A percentile compares a stretch with the other conserved stretches of the same genome.
These are phyloP conservation scores for Metaphire vulgaris DNA, from an alignment of 1,140 invertebrate species.

Conservation along the genomic window DNA sequence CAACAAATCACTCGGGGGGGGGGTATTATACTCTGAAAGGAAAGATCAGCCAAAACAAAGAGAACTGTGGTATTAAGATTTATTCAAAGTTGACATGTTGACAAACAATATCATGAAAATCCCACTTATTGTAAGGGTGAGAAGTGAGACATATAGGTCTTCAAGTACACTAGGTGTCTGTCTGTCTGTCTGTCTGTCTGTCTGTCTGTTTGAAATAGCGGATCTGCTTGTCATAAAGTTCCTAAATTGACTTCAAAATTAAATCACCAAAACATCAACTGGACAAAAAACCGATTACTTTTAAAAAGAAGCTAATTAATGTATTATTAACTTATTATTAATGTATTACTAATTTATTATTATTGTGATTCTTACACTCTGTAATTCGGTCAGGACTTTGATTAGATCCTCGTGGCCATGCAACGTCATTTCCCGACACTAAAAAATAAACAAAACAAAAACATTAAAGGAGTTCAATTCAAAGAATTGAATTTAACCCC, in stretches of 20 bases:
- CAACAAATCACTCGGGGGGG: too few species aligned
- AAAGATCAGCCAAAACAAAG: too few species aligned
- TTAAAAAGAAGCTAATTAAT: neutral
- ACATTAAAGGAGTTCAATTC: neutral
- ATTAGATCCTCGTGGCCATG: slow-evolving; percentile 89
- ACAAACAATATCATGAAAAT: too few species aligned
- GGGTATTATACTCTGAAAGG: too few species aligned
- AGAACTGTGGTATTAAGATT: too few species aligned
- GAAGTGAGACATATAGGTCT: too few species aligned
- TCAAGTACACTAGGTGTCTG: too few species aligned
- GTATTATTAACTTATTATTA: neutral
- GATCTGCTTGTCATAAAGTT: neutral
- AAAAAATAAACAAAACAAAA: slow-evolving; percentile 35
- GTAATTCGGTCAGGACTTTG: slow-evolving; percentile 82
- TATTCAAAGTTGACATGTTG: too few species aligned
- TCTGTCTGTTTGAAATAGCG: neutral
- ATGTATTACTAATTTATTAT: neutral
- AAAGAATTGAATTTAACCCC: too few species aligned
- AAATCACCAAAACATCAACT: neutral
- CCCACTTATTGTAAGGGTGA: too few species aligned
- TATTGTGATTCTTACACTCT: slow-evolving; percentile 61
- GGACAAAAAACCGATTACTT: neutral
- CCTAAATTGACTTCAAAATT: neutral
- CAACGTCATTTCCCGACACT: slow-evolving; percentile 85
- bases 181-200: neutral